A percentile compares a stretch with the other conserved stretches of the same genome.
phyloP scores from a whole-genome alignment of 1,140 invertebrate genomes.

The Macrobrachium rosenbergii region DNA sequence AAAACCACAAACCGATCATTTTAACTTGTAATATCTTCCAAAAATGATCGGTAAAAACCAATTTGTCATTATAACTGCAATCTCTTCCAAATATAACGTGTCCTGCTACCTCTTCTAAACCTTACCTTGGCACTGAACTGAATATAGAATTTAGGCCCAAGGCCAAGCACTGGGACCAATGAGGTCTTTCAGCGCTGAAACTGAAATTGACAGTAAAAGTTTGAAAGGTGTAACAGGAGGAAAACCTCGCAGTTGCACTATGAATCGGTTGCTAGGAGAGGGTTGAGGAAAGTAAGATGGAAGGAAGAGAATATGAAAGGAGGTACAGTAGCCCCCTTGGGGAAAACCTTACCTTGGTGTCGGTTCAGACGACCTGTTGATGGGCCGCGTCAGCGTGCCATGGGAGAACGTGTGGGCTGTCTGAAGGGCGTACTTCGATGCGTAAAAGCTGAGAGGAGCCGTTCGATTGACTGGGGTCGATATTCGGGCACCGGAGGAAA shows the following conservation, averaged over 20 bases:
- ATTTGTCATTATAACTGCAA: neutral
- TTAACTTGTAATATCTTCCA: neutral
- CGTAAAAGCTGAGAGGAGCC: constrained; percentile 78
- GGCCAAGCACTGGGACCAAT: too few relatives aligned
- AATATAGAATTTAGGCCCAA: too few relatives aligned
- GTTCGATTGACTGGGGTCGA: constrained; percentile 81
- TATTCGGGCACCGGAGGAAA: constrained; percentile 88
- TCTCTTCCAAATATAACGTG: neutral
- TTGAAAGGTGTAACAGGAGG: too few relatives aligned
- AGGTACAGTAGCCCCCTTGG: too few relatives aligned
- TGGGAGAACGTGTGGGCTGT: constrained; percentile 64
- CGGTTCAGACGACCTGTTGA: constrained; percentile 41
- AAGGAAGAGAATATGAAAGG: too few relatives aligned
- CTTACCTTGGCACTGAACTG: too few relatives aligned
- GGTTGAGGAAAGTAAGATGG: too few relatives aligned
- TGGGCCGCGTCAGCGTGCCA: constrained; percentile 56
- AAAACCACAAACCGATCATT: too few relatives aligned
- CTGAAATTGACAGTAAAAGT: too few relatives aligned
- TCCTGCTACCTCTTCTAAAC: neutral
- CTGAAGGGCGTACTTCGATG: constrained; percentile 74
- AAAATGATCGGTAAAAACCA: neutral
- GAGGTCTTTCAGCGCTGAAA: too few relatives aligned
- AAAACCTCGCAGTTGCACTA: too few relatives aligned
- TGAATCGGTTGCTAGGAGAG: too few relatives aligned
- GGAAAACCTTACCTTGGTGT: constrained; percentile 36